Base-by-base conservation (phyloP, 2,888 invertebrate genomes). In the Eubasilissa splendida region DNA sequence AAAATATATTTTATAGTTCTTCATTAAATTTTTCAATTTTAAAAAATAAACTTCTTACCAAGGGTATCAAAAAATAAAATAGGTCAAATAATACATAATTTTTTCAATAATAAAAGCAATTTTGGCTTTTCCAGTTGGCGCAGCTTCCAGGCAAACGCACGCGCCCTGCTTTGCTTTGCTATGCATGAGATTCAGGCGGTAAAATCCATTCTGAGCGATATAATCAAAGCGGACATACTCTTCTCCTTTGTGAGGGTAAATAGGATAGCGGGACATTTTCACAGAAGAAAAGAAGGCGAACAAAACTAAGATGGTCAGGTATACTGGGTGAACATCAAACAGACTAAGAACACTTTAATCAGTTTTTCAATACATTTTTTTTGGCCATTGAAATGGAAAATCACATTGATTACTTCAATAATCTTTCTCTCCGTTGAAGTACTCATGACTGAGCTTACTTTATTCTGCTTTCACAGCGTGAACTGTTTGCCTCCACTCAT, bases 131-230 rank as follows among this genome's bases (percentile, higher is more conserved):
- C n/a, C 50, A 66, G 50, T 70, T 12, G 71, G 42, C 56, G 11
- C 9, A 65, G 31, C 14, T 50, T 14, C 33, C n/a, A 56, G 58
- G 71, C 71, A 73, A 33, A 73, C 71, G 58, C 70, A 58, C 31
- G 31, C 54, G n/a, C 71, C 33, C 53, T 22, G 50, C 60, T 42
- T 66, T 33, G 73, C 54, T 79, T 79, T 79, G 71, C 80, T 80
- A 80, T 80, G 80, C 73, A 80, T 80, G 80, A 80, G 80, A 77
- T 77, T 80, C 80, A 60, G 71, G 71, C 80, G 68, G 60, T 77
- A 77, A 77, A 80, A 77, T 77, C 80, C 80, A 77, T 80, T 80
- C 76, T 59, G 53, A n/a, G 42, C 70, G 77, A 80, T 80, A 80
- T 65, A 80, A 80, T 77, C 80, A 80, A 77, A 76, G 75, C 76